Evolutionary conservation across 2,113 vertebrate genomes (phyloP), one percentile per base, ranked within the genome.

Genomic region (Sitta europaea): DNA sequence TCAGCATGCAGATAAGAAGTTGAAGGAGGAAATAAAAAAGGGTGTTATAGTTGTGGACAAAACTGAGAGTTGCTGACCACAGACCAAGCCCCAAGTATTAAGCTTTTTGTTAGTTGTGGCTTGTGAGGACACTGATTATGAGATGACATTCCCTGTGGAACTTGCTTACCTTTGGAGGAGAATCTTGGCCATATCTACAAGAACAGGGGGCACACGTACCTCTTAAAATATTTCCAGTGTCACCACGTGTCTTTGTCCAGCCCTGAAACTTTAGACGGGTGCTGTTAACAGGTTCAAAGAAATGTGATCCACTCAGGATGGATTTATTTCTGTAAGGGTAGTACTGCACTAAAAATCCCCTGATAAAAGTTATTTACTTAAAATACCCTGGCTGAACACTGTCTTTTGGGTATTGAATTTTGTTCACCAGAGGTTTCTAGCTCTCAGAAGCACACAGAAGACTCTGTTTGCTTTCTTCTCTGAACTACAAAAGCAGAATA

Each of bases 291-390:
- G 50, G 57, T 79, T 90, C 87, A 82, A 29, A 91, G 94, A 92
- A 92, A 96, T 65, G 58, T 45, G 91, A 96, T 92, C 93, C 38
- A 12, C 73, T 58, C 42, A 28, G 77, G 53, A 68, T 1, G 3
- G 45, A 80, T 95, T 94, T 95, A 95, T 94, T 96, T 94, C 86
- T 95, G 93, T 91, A 91, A 85, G 66, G 62, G 77, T 70, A 95
- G 89, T 90, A 50, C 35, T 2, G 18, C 54, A 54, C 50, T 75
- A 93, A 93, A 94, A 96, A 87, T 93, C 90, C 74, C 87, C 81
- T 31, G 71, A 88, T 95, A 97, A 65, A 91, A 91, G 73, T 85
- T 96, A 87, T 66, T 96, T 91, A 57, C 93, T 89, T 95, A 72
- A 87, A 85, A 85, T 92, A 87, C 51, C 94, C 50, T 90, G 84